Evolutionary conservation across 92 coral and sea anemone species (phyloP), one percentile per base, ranked within the genome.

Genomic region (Epizoanthus ramosus): DNA sequence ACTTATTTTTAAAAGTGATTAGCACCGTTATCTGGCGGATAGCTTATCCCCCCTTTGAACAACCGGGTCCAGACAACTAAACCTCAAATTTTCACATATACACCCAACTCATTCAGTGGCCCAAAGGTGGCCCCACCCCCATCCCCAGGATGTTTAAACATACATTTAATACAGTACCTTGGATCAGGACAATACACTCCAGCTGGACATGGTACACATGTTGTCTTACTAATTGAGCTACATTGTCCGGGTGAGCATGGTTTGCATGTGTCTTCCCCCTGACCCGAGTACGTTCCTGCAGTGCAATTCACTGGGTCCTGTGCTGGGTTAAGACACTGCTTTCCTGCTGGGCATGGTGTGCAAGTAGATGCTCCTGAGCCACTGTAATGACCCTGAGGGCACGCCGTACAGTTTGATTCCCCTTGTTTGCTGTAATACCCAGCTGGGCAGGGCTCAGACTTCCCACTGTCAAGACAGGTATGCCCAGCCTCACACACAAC

Each of bases 131-230:
- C 43, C 43, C 43, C 43, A 3, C 3, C 43, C 43, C 43, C 43
- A 37, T 37, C 43, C 6, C 43, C 43, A 47, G 54, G 47, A n/a
- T 8, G 45, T 14, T 39, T 5, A 1, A 37, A 13, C 65, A 45
- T 2, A 22, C 47, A 89, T 79, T n/a, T n/a, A n/a, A n/a, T n/a
- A n/a, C n/a, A n/a, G n/a, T 83, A 95, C 98, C 95, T 95, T 41
- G 98, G 89, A 87, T 93, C 92, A 41, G 98, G 88, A 68, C 99
- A 96, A 82, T 91, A 96, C 59, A 84, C 81, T 22, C 98, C 99
- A 35, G 92, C 89, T 52, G 96, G 91, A 79, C 99, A 96, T 2
- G 98, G 96, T 10, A 80, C 50, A 72, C 99, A 96, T 1, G 90
- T 85, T 0, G 87, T 88, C 57, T 87, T 88, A 5, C 93, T 92